phyloP scores from a whole-genome alignment of 2,797 vertebrate species.

The Erethizon dorsatum region DNA sequence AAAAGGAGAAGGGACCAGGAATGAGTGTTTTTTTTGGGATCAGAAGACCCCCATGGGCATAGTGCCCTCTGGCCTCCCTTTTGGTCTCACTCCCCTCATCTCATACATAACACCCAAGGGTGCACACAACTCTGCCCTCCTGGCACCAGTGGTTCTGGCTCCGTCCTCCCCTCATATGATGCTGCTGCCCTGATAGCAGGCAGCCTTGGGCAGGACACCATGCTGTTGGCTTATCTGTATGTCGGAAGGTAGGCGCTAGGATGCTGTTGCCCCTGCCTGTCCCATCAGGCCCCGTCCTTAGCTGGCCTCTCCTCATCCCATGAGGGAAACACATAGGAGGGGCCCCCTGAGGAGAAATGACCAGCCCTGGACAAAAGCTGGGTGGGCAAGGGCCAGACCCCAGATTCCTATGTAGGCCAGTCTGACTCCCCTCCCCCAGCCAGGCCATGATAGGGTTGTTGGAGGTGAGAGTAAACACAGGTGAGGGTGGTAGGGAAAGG shows the following conservation, averaged over 20 bases:
- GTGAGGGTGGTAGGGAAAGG: not conserved
- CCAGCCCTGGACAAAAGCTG: not conserved
- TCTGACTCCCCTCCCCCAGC: not conserved
- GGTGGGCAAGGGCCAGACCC: not conserved
- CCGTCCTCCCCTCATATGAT: not conserved
- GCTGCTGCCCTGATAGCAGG: not conserved
- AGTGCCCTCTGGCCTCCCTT: not conserved
- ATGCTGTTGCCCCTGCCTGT: not conserved
- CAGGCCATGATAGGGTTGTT: not conserved
- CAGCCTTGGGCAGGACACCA: not conserved
- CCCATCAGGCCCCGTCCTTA: not conserved
- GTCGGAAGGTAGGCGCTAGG: not conserved
- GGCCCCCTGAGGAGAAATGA: not conserved
- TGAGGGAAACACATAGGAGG: not conserved
- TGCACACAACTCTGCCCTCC: not conserved
- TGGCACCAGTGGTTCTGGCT: not conserved
- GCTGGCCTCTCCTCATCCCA: not conserved
- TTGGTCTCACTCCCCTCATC: not conserved
- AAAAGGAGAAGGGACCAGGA: fast-evolving
- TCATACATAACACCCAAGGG: not conserved
- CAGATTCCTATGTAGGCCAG: not conserved
- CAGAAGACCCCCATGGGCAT: not conserved
- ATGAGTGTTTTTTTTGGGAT: not conserved
- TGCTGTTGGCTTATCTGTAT: not conserved
- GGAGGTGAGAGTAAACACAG: not conserved